Base-by-base conservation (phyloP, 2,113 vertebrate species). In the Phrynosoma blainvillii region DNA sequence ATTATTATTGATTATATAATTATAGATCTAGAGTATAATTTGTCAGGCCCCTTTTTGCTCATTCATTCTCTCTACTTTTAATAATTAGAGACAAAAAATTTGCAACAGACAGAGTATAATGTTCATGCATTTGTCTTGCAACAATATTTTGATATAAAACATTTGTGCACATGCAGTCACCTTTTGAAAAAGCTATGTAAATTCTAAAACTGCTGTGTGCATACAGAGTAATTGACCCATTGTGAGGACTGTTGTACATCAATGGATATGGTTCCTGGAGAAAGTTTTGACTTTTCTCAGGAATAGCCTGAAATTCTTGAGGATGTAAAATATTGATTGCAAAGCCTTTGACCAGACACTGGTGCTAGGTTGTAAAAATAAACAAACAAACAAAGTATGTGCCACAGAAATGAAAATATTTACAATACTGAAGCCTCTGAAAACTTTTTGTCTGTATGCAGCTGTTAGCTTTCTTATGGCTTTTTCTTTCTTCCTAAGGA, bases 401-500 rank as follows among this genome's bases (percentile, higher is more conserved):
- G 14, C 25, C 25, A 62, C 10, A 80, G 4, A 79, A 30, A 8
- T 30, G 11, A 16, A 62, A 62, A 14, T 10, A n/a, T 40, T 56
- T 23, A 84, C 54, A 62, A 13, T 36, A 12, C 5, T 32, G 20
- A 74, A 47, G 14, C 70, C 27, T 47, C 21, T 47, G 40, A 71
- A 70, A 84, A 2, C 3, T 1, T 20, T 5, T 32, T 79, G 27
- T 54, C 30, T 36, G 1, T 47, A 25, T 25, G 5, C 8, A 5
- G 5, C 30, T 85, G 80, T 86, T 92, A 84, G 40, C 56, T 86
- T 84, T 36, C 25, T 91, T 4, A 83, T 82, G 89, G 84, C 89
- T 73, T 87, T 79, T 84, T 87, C 86, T 90, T 85, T n/a, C 9
- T 90, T 92, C 88, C 84, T 86, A 42, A 92, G 94, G 91, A 27